A percentile compares a stretch with the other conserved stretches of the same genome.
Conservation (phyloP, 2,113 vertebrate species). For the Salvelinus alpinus region DNA sequence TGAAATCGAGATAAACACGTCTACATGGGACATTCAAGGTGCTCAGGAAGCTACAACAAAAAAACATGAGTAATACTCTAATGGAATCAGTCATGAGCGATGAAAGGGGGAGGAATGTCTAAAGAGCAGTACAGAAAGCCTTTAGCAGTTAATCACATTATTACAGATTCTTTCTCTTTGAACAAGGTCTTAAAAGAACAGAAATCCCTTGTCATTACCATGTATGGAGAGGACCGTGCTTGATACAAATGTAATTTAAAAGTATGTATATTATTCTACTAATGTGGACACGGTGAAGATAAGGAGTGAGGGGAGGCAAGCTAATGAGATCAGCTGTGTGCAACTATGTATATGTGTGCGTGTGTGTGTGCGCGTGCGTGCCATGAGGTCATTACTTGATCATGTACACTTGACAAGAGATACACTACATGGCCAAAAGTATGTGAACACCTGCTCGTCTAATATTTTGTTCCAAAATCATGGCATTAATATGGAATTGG, state of each 20-base stretch:
- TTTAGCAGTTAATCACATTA: conserved; percentile 65
- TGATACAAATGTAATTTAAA: conserved; percentile 63
- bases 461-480: too few species aligned
- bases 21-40: not conserved
- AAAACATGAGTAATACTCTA: conserved; percentile 48
- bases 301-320: conserved; percentile 62
- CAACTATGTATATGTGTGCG: conserved; percentile 3
- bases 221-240: conserved; percentile 46
- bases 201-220: conserved; percentile 57
- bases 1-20: too few species aligned
- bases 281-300: conserved; percentile 63
- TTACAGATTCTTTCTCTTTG: conserved; percentile 53
- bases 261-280: conserved; percentile 66
- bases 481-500: too few species aligned
- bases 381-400: conserved; percentile 63
- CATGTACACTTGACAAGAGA: conserved; percentile 29
- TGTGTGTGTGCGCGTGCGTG: conserved; percentile 8
- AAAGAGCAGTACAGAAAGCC: conserved; percentile 64
- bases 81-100: conserved; percentile 61
- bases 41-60: conserved; percentile 47
- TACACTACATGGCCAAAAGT: too few species aligned
- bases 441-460: too few species aligned
- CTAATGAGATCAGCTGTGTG: conserved; percentile 63
- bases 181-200: conserved; percentile 65
- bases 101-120: conserved; percentile 54